phyloP scores from a whole-genome alignment of 1,140 invertebrate genomes.

The Onthophagus taurus region DNA sequence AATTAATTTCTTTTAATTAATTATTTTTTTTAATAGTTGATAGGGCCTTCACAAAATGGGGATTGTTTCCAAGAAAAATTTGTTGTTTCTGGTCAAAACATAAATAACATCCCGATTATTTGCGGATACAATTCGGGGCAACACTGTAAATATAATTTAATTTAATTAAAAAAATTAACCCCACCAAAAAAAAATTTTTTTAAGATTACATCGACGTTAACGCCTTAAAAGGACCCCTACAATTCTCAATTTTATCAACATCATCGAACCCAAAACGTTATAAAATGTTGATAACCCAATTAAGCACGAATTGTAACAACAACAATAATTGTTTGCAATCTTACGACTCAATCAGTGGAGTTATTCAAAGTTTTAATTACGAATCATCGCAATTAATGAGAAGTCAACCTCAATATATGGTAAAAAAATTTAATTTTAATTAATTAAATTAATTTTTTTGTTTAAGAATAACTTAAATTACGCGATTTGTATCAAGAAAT shows the following conservation, averaged over 20 bases:
- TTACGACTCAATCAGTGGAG: conserved; percentile 47
- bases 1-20: background rate
- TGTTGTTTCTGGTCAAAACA: conserved; percentile 57
- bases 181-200: conserved; percentile 26
- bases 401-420: conserved; percentile 46
- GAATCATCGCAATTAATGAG: conserved; percentile 44
- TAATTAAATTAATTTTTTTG: background rate
- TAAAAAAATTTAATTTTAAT: conserved; percentile 25
- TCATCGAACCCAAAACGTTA: conserved; percentile 45
- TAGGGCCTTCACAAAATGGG: conserved; percentile 50
- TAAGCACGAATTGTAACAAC: conserved; percentile 32
- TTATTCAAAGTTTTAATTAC: conserved; percentile 65
- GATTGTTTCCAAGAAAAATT: conserved; percentile 59
- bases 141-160: conserved; percentile 48
- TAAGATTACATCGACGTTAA: conserved; percentile 65
- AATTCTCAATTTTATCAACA: conserved; percentile 53
- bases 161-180: background rate
- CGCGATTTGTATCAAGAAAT: conserved; percentile 60
- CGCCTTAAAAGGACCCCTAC: conserved; percentile 48
- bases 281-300: conserved; percentile 54
- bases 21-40: conserved; percentile 42
- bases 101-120: conserved; percentile 58
- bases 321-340: conserved; percentile 60
- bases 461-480: conserved; percentile 72
- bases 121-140: conserved; percentile 68